Percentiles rank a stretch among this genome's conserved stretches.
These are phyloP conservation scores for Indicator maculatus DNA, from an alignment of 2,113 vertebrate species.

Conservation along the genomic window DNA sequence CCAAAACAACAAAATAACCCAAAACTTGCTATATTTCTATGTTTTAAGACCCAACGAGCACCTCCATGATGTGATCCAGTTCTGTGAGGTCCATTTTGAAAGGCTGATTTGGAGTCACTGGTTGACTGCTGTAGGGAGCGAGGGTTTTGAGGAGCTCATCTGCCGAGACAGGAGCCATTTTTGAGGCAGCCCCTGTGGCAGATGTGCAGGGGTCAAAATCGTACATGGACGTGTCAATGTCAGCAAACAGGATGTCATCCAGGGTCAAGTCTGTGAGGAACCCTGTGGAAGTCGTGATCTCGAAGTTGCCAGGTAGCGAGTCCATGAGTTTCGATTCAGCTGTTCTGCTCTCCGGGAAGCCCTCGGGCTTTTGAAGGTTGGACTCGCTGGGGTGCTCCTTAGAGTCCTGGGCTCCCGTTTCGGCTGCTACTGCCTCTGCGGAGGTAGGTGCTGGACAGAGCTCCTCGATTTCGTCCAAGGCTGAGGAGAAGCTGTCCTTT, in stretches of 20 bases:
- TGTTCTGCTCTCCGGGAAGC: constrained; percentile 76
- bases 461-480: constrained; percentile 92
- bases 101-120: constrained; percentile 95
- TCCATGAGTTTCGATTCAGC: constrained; percentile 85
- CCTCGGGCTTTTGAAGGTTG: constrained; percentile 78
- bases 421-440: constrained; percentile 69
- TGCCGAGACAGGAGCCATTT: constrained; percentile 89
- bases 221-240: constrained; percentile 99
- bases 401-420: constrained; percentile 33
- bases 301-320: constrained; percentile 82
- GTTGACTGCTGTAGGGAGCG: constrained; percentile 86
- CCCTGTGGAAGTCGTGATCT: constrained; percentile 90
- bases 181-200: constrained; percentile 81
- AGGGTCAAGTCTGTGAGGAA: constrained; percentile 98
- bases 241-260: constrained; percentile 97
- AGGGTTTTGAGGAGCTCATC: constrained; percentile 97
- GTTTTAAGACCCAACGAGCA: constrained; percentile 93
- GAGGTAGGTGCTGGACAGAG: constrained; percentile 92
- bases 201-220: constrained; percentile 96
- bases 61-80: constrained; percentile 99
- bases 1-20: neutral
- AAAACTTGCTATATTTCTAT: constrained; percentile 38
- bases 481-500: constrained; percentile 87
- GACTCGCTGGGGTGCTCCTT: constrained; percentile 77
- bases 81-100: constrained; percentile 99